Evolutionary conservation across 1,140 invertebrate genomes (phyloP), one percentile per base, ranked within the genome.

Genomic region (Zaprionus camerounensis): DNA sequence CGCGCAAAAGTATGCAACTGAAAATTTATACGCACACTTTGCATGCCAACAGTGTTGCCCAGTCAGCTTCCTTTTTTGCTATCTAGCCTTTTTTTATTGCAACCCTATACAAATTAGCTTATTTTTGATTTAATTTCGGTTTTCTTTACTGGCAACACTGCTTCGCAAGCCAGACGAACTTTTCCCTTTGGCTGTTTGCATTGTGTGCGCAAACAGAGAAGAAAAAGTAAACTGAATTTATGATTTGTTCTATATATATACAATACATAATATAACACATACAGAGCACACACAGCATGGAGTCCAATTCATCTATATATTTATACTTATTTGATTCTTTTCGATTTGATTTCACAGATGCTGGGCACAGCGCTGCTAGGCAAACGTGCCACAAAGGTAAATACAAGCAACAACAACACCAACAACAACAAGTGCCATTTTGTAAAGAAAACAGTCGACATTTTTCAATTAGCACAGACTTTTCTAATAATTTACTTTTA

Each of bases 361-460:
- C 81, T 92, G 86, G 91, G 91, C 36, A 92, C 91, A 88, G 91
- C 91, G 75, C 75, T 92, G 86, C 81, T 92, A 66, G 91, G 91
- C 74, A 92, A 92, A 68, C 91, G 91, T 64, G 75, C 90, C 68
- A 71, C 91, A 69, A 92, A 92, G 82, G 91, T 92, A 85, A 85
- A 78, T 62, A 71, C 11, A 49, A 38, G 13, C 46, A 24, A 61
- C 31, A 44, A 36, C 5, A 22, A 59, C n/a, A n/a, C n/a, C 31
- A 44, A 36, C 5, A 55, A 28, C 5, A 26, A 6, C n/a, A 41
- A 67, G 28, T 51, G 53, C 49, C 49, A 59, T 62, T 67, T 61
- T 26, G 11, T 59, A 20, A 26, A 65, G 49, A 24, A 73, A 13
- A 65, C 17, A 55, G 31, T 34, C 24, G 22, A 57, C 24, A 67